Conservation (phyloP, 2,113 vertebrate genomes). For the Zosterops japonicus region DNA sequence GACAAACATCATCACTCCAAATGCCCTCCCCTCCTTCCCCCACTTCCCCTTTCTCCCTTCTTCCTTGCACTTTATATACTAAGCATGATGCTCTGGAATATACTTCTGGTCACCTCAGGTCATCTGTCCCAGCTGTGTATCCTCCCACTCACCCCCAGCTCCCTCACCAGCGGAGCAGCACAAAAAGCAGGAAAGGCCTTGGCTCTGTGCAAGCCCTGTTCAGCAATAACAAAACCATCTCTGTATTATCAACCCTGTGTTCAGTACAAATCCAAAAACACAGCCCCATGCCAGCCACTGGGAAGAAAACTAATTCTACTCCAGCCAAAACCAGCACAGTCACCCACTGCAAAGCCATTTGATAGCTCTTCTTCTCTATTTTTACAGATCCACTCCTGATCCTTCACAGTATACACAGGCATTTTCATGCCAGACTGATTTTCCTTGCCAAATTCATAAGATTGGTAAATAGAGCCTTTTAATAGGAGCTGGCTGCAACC, state of each 20-base stretch:
- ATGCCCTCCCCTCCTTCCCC: rapidly evolving
- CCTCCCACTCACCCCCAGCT: rapidly evolving
- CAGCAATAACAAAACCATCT: background rate
- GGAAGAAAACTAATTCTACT: background rate
- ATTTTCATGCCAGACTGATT: background rate
- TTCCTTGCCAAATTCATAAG: background rate
- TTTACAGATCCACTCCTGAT: background rate
- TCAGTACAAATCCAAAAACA: background rate
- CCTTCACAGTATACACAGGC: background rate
- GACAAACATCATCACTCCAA: background rate
- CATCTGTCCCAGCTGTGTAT: background rate
- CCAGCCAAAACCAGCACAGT: background rate
- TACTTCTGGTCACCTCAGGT: background rate
- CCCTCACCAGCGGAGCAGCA: rapidly evolving
- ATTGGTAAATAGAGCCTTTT: background rate
- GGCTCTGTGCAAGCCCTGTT: background rate
- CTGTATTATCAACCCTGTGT: background rate
- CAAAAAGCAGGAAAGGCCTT: background rate
- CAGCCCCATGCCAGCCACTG: rapidly evolving
- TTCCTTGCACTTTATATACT: background rate
- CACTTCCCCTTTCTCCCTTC: background rate
- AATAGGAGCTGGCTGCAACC: background rate
- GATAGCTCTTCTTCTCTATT: background rate
- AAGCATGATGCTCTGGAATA: background rate
- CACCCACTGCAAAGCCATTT: background rate